These are phyloP conservation scores for Drosophila mayri DNA, from an alignment of 1,140 invertebrate species.

Conservation along the genomic window DNA sequence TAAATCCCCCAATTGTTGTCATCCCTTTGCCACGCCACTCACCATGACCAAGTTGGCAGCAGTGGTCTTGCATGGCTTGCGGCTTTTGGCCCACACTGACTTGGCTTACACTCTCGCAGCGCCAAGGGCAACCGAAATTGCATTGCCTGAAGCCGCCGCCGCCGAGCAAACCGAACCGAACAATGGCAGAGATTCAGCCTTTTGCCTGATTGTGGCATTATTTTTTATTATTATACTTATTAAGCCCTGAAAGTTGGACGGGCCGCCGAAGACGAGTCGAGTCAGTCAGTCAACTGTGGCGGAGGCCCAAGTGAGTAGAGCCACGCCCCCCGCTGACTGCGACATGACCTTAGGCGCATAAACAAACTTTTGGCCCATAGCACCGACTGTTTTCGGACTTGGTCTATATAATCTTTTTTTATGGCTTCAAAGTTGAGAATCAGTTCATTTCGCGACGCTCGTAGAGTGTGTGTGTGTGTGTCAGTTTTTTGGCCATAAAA, in stretches of 20 bases:
- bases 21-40: constrained; percentile 32
- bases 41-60: constrained; percentile 52
- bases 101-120: constrained; percentile 40
- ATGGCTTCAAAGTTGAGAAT: constrained; percentile 55
- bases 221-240: constrained; percentile 72
- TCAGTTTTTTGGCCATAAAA: constrained; percentile 44
- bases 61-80: constrained; percentile 27
- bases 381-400: constrained; percentile 47
- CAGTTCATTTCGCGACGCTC: constrained; percentile 20
- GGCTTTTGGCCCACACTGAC: constrained; percentile 12
- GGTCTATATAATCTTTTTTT: constrained; percentile 51
- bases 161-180: constrained; percentile 30
- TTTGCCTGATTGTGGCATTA: constrained; percentile 56
- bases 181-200: constrained; percentile 51
- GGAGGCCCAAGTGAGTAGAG: constrained; percentile 17
- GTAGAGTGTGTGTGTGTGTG: neutral
- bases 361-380: constrained; percentile 58
- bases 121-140: constrained; percentile 49
- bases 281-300: constrained; percentile 47
- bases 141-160: constrained; percentile 33
- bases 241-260: constrained; percentile 41
- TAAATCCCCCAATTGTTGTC: constrained; percentile 34
- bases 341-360: constrained; percentile 79
- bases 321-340: constrained; percentile 44
- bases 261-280: constrained; percentile 14